phyloP scores from a whole-genome alignment of 2,113 vertebrate genomes.

The Fulmarus glacialis region DNA sequence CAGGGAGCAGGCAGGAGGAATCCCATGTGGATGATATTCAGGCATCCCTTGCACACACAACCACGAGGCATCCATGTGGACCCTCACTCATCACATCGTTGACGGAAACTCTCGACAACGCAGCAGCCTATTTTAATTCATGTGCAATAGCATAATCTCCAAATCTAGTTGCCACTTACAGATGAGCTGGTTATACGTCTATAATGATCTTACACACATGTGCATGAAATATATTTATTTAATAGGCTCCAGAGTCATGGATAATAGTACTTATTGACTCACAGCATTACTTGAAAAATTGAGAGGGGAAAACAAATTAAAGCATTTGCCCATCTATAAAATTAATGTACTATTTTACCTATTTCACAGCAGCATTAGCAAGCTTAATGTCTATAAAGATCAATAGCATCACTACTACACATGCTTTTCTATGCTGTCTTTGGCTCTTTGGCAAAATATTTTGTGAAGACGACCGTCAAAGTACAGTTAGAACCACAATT shows the following conservation, averaged over 20 bases:
- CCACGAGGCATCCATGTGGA: fast-evolving
- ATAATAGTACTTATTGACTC: neutral
- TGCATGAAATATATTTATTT: neutral
- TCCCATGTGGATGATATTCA: neutral
- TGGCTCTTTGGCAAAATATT: neutral
- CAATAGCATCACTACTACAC: neutral
- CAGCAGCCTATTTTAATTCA: neutral
- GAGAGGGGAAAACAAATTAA: neutral
- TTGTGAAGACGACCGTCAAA: neutral
- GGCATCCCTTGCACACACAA: neutral
- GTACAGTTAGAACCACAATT: neutral
- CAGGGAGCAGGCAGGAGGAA: neutral
- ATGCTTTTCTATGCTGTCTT: neutral
- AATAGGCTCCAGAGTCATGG: neutral
- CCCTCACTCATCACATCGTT: neutral
- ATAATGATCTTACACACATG: neutral
- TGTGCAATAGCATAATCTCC: neutral
- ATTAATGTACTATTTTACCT: constrained; percentile 14
- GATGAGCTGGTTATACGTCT: neutral
- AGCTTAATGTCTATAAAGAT: neutral
- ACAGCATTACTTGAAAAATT: neutral
- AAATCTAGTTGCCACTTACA: neutral
- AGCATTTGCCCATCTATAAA: neutral
- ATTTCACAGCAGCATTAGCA: neutral
- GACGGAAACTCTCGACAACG: fast-evolving